Conservation (phyloP, 2,113 vertebrate genomes). For the Dinomys branickii region DNA sequence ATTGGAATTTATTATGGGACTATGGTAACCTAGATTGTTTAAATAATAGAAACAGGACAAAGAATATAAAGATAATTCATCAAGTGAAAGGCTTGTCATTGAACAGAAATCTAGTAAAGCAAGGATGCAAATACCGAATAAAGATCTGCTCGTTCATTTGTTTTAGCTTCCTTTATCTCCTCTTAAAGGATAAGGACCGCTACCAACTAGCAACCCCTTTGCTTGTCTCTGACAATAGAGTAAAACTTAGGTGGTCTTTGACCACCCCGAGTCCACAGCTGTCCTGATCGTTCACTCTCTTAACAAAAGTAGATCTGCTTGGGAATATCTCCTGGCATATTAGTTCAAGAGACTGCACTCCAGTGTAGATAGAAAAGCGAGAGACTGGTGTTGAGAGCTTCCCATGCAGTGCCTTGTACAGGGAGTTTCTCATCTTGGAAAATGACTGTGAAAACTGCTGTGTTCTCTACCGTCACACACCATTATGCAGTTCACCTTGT, state of each 20-base stretch:
- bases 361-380: background rate
- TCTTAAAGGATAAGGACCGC: background rate
- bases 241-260: slow-evolving; percentile 68
- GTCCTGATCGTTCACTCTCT: slow-evolving; percentile 5
- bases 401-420: background rate
- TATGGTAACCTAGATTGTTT: background rate
- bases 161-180: background rate
- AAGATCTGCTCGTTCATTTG: background rate
- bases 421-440: background rate
- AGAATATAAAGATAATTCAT: background rate
- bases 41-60: background rate
- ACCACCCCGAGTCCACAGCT: slow-evolving; percentile 26
- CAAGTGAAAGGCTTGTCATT: background rate
- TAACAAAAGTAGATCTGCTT: slow-evolving; percentile 43
- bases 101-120: background rate
- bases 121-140: background rate
- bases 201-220: background rate
- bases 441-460: background rate
- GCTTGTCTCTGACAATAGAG: background rate
- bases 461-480: background rate
- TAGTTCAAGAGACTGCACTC: background rate
- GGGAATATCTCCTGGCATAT: background rate
- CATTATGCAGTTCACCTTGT: background rate
- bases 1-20: slow-evolving; percentile 39
- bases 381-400: background rate